Base-by-base conservation (phyloP, 2,888 invertebrate species). In the Meganola albula region DNA sequence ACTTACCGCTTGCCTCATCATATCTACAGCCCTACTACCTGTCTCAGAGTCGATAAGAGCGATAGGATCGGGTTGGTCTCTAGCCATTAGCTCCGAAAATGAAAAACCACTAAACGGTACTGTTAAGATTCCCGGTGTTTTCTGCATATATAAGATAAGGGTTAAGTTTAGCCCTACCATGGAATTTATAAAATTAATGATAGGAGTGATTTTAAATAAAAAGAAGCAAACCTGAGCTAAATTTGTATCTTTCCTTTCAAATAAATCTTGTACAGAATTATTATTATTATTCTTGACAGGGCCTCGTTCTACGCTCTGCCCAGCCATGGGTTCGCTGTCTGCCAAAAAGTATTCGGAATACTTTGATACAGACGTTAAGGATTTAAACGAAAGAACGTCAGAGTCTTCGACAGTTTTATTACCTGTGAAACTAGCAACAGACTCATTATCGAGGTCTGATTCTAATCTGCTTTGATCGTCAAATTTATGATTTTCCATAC, bases 91-190 rank as follows among this genome's bases (percentile, higher is more conserved):
- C 2, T 49, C 56, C 24, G 73, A 61, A 27, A 82, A 62, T 10
- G 82, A 78, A 45, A 74, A 79, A 0, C 79, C 80, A 52, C 84
- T 84, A 28, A 82, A 82, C 2, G 67, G 78, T 28, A 50, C 40
- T 9, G 74, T 69, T 21, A 75, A 36, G 8, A 56, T 37, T 12
- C 74, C 68, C n/a, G 55, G 53, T 2, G 51, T 39, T 35, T 53
- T 69, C 77, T 75, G 28, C 33, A 45, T n/a, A n/a, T n/a, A n/a
- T n/a, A n/a, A n/a, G n/a, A n/a, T n/a, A n/a, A n/a, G n/a, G n/a
- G n/a, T n/a, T n/a, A 44, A 31, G 27, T 22, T 13, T 20, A 34
- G n/a, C 14, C 21, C 4, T 21, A 9, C 23, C 31, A 27, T 22
- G 7, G 24, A 12, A 8, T 27, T 13, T 2, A 10, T 11, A 12